These are phyloP conservation scores for Pomacea canaliculata DNA, from an alignment of 2,888 invertebrate genomes.

Conservation along the genomic window DNA sequence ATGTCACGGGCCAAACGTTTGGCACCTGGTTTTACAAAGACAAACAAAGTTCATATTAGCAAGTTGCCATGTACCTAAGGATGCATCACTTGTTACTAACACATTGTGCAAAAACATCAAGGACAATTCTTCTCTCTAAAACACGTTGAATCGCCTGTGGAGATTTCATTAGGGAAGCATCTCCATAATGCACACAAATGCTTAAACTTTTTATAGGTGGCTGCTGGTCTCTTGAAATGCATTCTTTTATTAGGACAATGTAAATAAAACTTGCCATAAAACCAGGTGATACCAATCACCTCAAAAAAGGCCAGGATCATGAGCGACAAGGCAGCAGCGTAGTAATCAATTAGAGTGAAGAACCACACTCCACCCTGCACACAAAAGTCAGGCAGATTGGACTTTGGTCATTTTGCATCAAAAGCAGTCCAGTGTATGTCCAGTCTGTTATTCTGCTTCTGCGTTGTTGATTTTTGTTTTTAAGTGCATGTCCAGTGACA, in stretches of 20 bases:
- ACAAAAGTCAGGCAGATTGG: too few species aligned
- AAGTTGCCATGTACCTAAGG: neutral
- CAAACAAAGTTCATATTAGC: neutral
- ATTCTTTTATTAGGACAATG: too few species aligned
- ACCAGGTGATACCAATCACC: constrained; percentile 65
- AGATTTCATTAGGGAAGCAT: too few species aligned
- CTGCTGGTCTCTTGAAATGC: too few species aligned
- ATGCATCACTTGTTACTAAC: too few species aligned
- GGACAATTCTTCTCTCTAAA: too few species aligned
- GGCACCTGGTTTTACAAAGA: constrained; percentile 72
- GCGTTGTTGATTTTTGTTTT: neutral
- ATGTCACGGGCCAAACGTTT: constrained; percentile 84
- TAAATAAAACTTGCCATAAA: constrained; percentile 58
- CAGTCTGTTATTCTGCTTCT: neutral
- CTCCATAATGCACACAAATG: too few species aligned
- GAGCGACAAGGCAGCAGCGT: constrained; percentile 64
- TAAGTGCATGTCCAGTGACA: neutral
- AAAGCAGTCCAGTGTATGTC: neutral
- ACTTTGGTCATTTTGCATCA: neutral
- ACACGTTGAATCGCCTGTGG: too few species aligned
- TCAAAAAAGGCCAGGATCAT: constrained; percentile 68
- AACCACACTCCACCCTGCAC: constrained; percentile 66
- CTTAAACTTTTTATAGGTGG: too few species aligned
- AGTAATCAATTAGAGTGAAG: constrained; percentile 66
- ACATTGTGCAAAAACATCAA: too few species aligned